These are phyloP conservation scores for Epirrita christyi DNA, from an alignment of 2,888 invertebrate species.

Conservation along the genomic window DNA sequence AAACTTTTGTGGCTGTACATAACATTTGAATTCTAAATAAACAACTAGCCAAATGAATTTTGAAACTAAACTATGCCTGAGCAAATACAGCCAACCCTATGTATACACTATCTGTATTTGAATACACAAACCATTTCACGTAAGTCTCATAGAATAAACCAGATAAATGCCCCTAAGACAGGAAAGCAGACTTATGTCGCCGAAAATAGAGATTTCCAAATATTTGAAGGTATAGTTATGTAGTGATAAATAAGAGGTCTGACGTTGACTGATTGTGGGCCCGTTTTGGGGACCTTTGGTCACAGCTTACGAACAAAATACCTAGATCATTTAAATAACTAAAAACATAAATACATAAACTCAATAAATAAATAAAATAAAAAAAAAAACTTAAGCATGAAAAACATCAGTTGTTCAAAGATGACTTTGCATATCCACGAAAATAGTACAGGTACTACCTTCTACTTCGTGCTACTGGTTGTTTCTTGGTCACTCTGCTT, in stretches of 20 bases:
- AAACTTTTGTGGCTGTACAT: too few species aligned
- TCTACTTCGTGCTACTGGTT: too few species aligned
- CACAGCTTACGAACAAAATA: conserved; percentile 2
- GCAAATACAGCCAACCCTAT: background rate
- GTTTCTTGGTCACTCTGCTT: too few species aligned
- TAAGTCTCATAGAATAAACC: conserved; percentile 16
- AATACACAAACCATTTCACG: conserved; percentile 14
- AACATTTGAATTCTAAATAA: too few species aligned
- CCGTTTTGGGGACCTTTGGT: conserved; percentile 18
- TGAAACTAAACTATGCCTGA: too few species aligned
- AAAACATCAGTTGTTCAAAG: too few species aligned
- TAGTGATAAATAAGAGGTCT: conserved; percentile 74
- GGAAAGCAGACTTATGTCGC: conserved; percentile 31
- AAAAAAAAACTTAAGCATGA: too few species aligned
- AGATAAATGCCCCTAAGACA: conserved; percentile 26
- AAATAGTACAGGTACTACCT: too few species aligned
- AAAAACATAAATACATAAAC: too few species aligned
- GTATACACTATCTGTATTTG: conserved; percentile 4
- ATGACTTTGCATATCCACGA: too few species aligned
- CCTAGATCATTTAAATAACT: background rate
- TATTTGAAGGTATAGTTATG: conserved; percentile 42
- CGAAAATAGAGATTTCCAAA: conserved; percentile 38
- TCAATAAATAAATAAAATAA: too few species aligned
- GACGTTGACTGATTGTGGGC: conserved; percentile 75
- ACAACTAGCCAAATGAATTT: too few species aligned